Evolutionary conservation across 2,113 vertebrate genomes (phyloP).

Genomic region (Hippocampus abdominalis): DNA sequence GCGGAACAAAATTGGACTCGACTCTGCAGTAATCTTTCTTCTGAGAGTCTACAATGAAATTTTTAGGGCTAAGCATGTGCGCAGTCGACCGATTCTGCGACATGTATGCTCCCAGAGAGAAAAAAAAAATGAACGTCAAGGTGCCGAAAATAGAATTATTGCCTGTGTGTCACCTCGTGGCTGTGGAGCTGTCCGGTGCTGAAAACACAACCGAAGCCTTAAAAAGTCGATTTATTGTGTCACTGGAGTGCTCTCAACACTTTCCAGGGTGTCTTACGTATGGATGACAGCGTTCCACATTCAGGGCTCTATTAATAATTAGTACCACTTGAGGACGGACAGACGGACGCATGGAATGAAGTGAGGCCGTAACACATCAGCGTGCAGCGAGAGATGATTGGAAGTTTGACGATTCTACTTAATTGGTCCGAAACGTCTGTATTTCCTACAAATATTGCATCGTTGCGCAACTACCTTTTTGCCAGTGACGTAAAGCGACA

Average conservation of each 20-base stretch:
- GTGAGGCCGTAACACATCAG: neutral
- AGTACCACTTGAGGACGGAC: slow-evolving; percentile 43
- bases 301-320: slow-evolving; percentile 53
- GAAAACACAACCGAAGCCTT: slow-evolving; percentile 13
- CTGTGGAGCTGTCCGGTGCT: slow-evolving; percentile 44
- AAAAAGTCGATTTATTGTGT: neutral
- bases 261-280: slow-evolving; percentile 2
- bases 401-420: neutral
- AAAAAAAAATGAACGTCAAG: neutral
- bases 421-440: neutral
- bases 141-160: neutral
- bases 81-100: neutral
- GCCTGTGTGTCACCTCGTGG: neutral
- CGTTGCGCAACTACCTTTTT: neutral
- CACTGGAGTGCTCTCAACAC: slow-evolving; percentile 2
- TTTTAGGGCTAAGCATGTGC: neutral
- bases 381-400: neutral
- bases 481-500: neutral
- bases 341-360: slow-evolving; percentile 11
- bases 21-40: neutral
- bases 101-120: neutral
- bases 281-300: slow-evolving; percentile 38
- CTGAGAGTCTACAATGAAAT: neutral
- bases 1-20: neutral
- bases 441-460: neutral